Evolutionary conservation across 1,140 invertebrate species (phyloP), one percentile per base, ranked within the genome.

Genomic region (Teleopsis dalmanni): DNA sequence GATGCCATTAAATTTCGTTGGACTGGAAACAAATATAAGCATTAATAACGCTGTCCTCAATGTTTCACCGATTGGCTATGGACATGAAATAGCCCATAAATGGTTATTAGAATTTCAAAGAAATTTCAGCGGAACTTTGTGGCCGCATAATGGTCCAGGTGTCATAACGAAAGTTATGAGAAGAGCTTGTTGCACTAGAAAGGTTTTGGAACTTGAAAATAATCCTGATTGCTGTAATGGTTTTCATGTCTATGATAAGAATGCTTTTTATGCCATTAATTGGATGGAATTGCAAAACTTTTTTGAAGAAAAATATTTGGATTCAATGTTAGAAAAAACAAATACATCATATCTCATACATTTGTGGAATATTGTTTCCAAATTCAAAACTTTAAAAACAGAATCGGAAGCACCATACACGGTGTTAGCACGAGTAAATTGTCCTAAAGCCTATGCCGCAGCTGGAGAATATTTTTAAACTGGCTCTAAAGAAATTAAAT

Each of bases 121-220:
- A 5, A 79, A 81, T 58, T 86, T 83, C 56, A 72, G 74, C 13
- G 80, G 78, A 9, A 56, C 75, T 23, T 60, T 78, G 50, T 87
- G 84, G 84, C 81, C 83, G 1, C 74, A 82, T 55, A 87, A 85
- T 57, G 85, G 85, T 0, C 84, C 84, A 2, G 81, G 81, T 0
- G 82, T 87, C 0, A 80, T 88, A 16, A 85, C 83, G 0, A 75
- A 45, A 2, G 75, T 79, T 0, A 60, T 85, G 2, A 72, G 79
- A 53, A 72, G 76, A 37, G 59, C 79, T 7, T 87, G 85, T 52
- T 62, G 69, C 2, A 77, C 75, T 0, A 64, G 75, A 41, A 69
- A 78, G 3, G 70, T 77, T 0, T n/a, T n/a, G n/a, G 59, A 63
- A 16, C 54, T 79, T 19, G 85, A 85, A 81, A 74, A 75, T 2